Evolutionary conservation across 2,797 vertebrate species (phyloP), one percentile per base, ranked within the genome.

Genomic region (Podarcis siculus): DNA sequence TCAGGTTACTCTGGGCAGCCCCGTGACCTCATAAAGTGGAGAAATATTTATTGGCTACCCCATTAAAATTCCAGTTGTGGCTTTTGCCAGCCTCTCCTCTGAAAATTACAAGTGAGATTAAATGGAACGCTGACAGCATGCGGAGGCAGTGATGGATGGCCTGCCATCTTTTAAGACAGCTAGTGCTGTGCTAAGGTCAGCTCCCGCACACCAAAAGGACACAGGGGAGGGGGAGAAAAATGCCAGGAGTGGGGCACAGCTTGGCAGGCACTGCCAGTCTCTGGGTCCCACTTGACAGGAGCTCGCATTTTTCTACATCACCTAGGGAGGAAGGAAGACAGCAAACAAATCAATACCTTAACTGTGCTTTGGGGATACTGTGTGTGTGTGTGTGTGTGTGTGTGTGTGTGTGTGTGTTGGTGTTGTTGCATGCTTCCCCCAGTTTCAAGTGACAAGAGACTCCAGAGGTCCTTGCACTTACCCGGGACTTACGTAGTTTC

Each of bases 91-190:
- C 93, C 89, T 97, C 90, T 89, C 87, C 89, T 89, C 92, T 72
- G 95, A 97, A 97, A 97, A 97, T 96, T 97, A 94, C 95, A 96
- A 94, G 94, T 83, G 85, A 95, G 94, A 97, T 97, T 97, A 97
- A 97, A 96, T 92, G 93, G 92, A 96, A 89, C 0, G 55, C 85
- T 84, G 93, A 97, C 95, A 96, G 94, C 79, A 82, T 86, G 79
- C 15, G 27, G 92, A 95, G 95, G 92, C 92, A 9, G 0, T 97
- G 97, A 97, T 96, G 95, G 96, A 97, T 97, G 96, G 93, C 91
- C 95, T 97, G 95, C 92, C 95, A 94, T 96, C 89, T 94, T 96
- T 92, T 67, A 94, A 87, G 95, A 96, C 92, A 96, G 94, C 90
- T n/a, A 32, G 87, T 66, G 94, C 92, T 86, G 77, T 91, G 88